Percentiles rank a stretch among this genome's conserved stretches.
Evolutionary conservation across 2,888 invertebrate species (phyloP).

Genomic region (Plemyria rubiginata): DNA sequence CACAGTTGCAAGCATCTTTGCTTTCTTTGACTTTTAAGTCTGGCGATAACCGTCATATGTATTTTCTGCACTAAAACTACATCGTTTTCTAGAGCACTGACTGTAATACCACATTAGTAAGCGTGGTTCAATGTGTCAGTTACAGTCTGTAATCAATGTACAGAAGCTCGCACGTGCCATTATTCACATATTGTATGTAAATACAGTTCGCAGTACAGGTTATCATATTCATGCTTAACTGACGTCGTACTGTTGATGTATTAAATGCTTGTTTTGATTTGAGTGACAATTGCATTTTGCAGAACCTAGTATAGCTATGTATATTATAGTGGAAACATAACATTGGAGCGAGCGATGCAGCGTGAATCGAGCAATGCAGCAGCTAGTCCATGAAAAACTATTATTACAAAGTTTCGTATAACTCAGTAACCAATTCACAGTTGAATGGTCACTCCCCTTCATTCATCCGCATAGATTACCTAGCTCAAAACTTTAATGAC

Average conservation of each 20-base stretch:
- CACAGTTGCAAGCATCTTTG: too few relatives aligned
- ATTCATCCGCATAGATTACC: too few relatives aligned
- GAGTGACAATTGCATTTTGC: not conserved
- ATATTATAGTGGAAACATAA: too few relatives aligned
- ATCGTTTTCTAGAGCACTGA: constrained; percentile 3
- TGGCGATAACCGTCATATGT: not conserved
- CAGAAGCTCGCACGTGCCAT: not conserved
- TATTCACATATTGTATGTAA: constrained; percentile 8
- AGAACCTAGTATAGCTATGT: too few relatives aligned
- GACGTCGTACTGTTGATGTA: not conserved
- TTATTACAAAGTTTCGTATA: too few relatives aligned
- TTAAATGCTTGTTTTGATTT: not conserved
- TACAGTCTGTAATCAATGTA: not conserved
- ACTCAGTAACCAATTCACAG: too few relatives aligned
- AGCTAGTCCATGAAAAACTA: too few relatives aligned
- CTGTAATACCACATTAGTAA: constrained; percentile 3
- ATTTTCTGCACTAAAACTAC: constrained; percentile 11
- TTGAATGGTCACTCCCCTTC: too few relatives aligned
- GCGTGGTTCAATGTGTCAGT: constrained; percentile 5
- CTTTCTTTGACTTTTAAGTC: not conserved
- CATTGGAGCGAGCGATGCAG: too few relatives aligned
- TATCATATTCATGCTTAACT: not conserved
- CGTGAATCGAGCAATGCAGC: too few relatives aligned
- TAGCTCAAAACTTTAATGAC: too few relatives aligned
- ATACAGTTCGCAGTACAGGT: not conserved